Percentiles rank a stretch among this genome's conserved stretches.
Conservation (phyloP, 2,888 invertebrate genomes). For the Euspilapteryx auroguttella region DNA sequence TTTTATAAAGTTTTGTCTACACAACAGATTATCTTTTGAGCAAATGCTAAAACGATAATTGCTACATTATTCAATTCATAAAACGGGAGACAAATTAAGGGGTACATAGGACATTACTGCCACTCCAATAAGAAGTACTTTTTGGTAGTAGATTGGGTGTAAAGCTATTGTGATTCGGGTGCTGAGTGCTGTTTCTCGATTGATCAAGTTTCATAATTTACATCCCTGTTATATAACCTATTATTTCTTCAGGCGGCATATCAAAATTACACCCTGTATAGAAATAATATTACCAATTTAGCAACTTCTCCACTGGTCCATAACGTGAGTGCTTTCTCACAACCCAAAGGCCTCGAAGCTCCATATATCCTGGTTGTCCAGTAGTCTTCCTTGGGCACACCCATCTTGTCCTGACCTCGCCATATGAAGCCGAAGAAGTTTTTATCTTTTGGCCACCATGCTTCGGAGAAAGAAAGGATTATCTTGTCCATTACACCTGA, state of each 20-base stretch:
- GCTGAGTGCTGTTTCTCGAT: too few relatives aligned
- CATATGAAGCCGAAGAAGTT: conserved; percentile 35
- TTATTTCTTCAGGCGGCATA: background rate
- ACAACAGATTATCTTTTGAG: too few relatives aligned
- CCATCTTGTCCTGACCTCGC: conserved; percentile 16
- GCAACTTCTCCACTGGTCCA: conserved; percentile 19
- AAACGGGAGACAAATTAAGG: too few relatives aligned
- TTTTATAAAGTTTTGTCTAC: too few relatives aligned
- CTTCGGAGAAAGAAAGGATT: conserved; percentile 61
- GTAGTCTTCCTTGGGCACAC: conserved; percentile 7
- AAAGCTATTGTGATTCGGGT: too few relatives aligned
- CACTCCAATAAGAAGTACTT: too few relatives aligned
- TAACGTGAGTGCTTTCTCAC: conserved; percentile 13
- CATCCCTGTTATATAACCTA: too few relatives aligned
- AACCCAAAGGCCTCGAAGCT: conserved; percentile 12
- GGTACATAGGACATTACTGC: too few relatives aligned
- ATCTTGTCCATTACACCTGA: conserved; percentile 72
- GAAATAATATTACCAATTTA: conserved; percentile 11
- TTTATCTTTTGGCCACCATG: conserved; percentile 64
- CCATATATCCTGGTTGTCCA: conserved; percentile 18
- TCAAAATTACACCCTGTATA: background rate
- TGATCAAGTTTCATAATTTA: too few relatives aligned
- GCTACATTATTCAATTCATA: too few relatives aligned
- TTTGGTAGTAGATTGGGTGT: too few relatives aligned
- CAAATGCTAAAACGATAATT: too few relatives aligned